A percentile compares a stretch with the other conserved stretches of the same genome.
Conservation (phyloP, 1,140 invertebrate genomes). For the Drosophila melanica region DNA sequence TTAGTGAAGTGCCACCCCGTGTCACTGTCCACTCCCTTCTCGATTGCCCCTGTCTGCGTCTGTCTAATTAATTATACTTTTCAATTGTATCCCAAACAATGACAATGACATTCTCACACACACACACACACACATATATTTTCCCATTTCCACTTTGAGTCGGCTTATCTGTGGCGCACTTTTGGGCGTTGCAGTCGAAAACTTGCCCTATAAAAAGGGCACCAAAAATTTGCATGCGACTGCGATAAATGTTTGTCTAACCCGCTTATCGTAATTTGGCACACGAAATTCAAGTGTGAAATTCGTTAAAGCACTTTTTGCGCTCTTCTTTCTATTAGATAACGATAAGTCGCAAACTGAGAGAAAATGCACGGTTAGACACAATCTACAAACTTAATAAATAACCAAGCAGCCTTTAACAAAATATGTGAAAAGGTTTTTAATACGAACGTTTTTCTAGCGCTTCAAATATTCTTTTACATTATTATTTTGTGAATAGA, state of each 20-base stretch:
- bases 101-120: constrained; percentile 65
- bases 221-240: constrained; percentile 58
- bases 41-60: constrained; percentile 29
- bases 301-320: constrained; percentile 26
- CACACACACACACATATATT: background rate
- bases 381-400: too few relatives aligned
- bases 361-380: too few relatives aligned
- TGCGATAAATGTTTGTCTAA: constrained; percentile 60
- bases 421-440: too few relatives aligned
- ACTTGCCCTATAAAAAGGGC: constrained; percentile 28
- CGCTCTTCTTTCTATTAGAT: constrained; percentile 10
- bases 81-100: constrained; percentile 81
- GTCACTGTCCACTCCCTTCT: background rate
- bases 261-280: constrained; percentile 52
- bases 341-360: background rate
- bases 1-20: constrained; percentile 46
- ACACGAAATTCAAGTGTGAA: constrained; percentile 22
- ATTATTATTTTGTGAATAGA: too few relatives aligned
- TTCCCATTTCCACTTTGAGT: constrained; percentile 51
- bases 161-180: constrained; percentile 66
- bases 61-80: constrained; percentile 82
- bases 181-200: constrained; percentile 58
- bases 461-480: too few relatives aligned
- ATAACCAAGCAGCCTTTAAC: too few relatives aligned
- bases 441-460: too few relatives aligned